Evolutionary conservation across 2,888 invertebrate genomes (phyloP).

Genomic region (Ectemnius lituratus): DNA sequence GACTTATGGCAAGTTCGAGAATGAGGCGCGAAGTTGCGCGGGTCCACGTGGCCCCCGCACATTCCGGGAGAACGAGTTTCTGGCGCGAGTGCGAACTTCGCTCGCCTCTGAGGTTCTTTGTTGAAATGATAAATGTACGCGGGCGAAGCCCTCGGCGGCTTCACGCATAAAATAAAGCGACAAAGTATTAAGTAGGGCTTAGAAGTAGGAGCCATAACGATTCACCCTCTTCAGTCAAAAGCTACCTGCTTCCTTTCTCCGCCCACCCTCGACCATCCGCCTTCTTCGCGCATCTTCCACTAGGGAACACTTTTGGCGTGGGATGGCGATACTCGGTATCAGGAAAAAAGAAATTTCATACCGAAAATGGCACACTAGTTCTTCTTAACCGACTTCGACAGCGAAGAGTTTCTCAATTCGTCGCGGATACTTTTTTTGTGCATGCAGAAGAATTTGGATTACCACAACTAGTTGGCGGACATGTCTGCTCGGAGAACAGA

Average conservation of each 20-base stretch:
- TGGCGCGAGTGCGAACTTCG: constrained; percentile 29
- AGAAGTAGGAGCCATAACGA: constrained; percentile 67
- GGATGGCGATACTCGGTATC: constrained; percentile 51
- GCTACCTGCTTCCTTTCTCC: constrained; percentile 52
- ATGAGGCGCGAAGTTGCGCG: too few relatives aligned
- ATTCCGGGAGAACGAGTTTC: background rate
- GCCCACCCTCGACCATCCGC: constrained; percentile 11
- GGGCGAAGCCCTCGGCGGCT: constrained; percentile 47
- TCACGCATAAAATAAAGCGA: constrained; percentile 66
- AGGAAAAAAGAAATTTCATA: constrained; percentile 60
- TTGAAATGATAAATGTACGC: constrained; percentile 65
- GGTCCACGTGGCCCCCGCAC: too few relatives aligned
- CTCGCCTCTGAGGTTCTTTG: constrained; percentile 51
- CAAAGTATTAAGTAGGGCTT: constrained; percentile 70
- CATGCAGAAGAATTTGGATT: too few relatives aligned
- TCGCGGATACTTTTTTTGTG: too few relatives aligned
- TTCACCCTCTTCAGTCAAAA: constrained; percentile 71
- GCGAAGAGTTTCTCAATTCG: too few relatives aligned
- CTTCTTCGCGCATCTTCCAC: background rate
- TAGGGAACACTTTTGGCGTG: constrained; percentile 30
- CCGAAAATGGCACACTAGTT: constrained; percentile 43
- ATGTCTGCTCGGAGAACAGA: too few relatives aligned
- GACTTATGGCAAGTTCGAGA: too few relatives aligned
- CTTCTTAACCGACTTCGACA: too few relatives aligned
- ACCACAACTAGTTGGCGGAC: too few relatives aligned